Evolutionary conservation across 2,113 vertebrate species (phyloP).

Genomic region (Psilopsiagon aymara): DNA sequence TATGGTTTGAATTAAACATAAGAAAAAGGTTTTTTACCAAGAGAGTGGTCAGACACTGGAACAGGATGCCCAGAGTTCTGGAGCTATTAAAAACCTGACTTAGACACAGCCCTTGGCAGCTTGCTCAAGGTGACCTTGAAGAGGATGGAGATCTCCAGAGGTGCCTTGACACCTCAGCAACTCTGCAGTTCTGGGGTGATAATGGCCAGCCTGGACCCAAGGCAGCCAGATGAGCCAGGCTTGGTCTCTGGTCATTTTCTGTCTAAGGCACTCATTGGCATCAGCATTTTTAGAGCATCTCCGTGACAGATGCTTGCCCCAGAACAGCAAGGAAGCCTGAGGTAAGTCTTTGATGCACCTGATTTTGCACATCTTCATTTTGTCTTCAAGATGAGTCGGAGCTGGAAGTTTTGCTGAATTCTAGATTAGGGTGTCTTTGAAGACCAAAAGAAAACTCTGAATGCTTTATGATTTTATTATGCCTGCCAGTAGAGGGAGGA

Average conservation of each 20-base stretch:
- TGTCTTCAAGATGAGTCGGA: not conserved
- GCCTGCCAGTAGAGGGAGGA: slow-evolving; percentile 14
- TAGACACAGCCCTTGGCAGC: not conserved
- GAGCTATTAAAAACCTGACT: not conserved
- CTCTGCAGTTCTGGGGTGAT: not conserved
- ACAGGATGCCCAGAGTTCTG: not conserved
- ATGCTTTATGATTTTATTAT: not conserved
- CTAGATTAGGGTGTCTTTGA: not conserved
- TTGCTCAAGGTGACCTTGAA: not conserved
- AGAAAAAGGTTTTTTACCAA: not conserved
- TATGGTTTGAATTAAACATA: not conserved
- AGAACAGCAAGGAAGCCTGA: slow-evolving; percentile 64
- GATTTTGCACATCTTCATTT: not conserved
- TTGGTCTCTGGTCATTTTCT: not conserved
- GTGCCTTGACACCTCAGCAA: not conserved
- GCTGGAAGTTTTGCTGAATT: not conserved
- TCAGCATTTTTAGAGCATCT: fast-evolving
- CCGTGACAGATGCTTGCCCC: not conserved
- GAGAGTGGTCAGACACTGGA: not conserved
- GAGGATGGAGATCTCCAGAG: not conserved
- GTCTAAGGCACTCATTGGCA: not conserved
- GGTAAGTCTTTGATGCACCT: not conserved
- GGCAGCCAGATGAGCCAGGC: not conserved
- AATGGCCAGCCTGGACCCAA: not conserved
- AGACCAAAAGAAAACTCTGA: not conserved